A percentile compares a stretch with the other conserved stretches of the same genome.
Conservation (phyloP, 2,888 invertebrate genomes). For the Eupithecia abbreviata region DNA sequence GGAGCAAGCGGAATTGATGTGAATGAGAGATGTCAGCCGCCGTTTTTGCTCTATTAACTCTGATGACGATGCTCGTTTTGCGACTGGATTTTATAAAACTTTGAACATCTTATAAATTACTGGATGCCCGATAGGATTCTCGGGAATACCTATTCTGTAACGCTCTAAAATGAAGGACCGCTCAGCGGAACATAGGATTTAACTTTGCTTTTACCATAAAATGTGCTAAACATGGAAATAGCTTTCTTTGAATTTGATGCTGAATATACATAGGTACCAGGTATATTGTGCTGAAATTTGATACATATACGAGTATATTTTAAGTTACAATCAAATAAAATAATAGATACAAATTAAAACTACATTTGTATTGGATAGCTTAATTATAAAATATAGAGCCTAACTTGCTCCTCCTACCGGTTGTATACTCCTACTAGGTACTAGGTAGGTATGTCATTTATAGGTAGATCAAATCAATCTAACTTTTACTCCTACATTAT, state of each 20-base stretch:
- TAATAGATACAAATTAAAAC: too few relatives aligned
- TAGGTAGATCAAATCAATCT: too few relatives aligned
- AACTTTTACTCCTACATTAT: background rate
- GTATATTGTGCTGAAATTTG: background rate
- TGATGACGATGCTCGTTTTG: slow-evolving; percentile 37
- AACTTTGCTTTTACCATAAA: background rate
- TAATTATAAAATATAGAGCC: too few relatives aligned
- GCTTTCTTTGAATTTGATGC: too few relatives aligned
- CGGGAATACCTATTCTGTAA: background rate
- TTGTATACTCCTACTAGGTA: too few relatives aligned
- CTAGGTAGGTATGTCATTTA: too few relatives aligned
- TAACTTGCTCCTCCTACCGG: too few relatives aligned
- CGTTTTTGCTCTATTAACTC: slow-evolving; percentile 36
- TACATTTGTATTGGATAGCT: too few relatives aligned
- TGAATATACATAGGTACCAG: too few relatives aligned
- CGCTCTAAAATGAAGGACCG: background rate
- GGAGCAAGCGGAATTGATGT: slow-evolving; percentile 47
- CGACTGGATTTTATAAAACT: slow-evolving; percentile 15
- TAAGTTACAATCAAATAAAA: too few relatives aligned
- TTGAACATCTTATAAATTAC: slow-evolving; percentile 2
- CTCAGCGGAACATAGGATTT: background rate
- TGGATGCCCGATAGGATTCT: background rate
- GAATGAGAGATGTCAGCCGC: slow-evolving; percentile 39
- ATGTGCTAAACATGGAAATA: background rate
- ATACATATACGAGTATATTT: too few relatives aligned